A percentile compares a stretch with the other conserved stretches of the same genome.
Evolutionary conservation across 2,888 invertebrate genomes (phyloP).

Genomic region (Plusia festucae): DNA sequence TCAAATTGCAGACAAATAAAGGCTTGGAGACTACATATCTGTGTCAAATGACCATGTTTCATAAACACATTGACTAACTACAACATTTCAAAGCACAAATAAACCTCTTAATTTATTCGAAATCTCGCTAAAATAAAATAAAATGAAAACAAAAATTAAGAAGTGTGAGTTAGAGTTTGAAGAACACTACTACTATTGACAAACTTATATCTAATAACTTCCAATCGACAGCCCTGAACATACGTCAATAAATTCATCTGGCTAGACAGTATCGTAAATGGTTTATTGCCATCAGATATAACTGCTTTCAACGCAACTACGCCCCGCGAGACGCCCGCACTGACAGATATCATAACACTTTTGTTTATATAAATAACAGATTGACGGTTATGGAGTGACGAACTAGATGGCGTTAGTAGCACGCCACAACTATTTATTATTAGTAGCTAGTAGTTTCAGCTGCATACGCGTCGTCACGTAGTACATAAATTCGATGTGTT

Average conservation of each 20-base stretch:
- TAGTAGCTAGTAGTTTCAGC: slow-evolving; percentile 30
- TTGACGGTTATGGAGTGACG: slow-evolving; percentile 23
- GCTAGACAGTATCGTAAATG: slow-evolving; percentile 79
- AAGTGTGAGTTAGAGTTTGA: no score
- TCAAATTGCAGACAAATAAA: no score
- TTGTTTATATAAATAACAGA: slow-evolving; percentile 44
- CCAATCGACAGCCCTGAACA: slow-evolving; percentile 50
- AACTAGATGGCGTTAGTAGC: slow-evolving; percentile 45
- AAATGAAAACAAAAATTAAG: no score
- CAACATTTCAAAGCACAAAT: no score
- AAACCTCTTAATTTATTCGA: no score
- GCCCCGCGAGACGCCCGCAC: slow-evolving; percentile 44
- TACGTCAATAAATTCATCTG: slow-evolving; percentile 69
- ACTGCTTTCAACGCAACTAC: slow-evolving; percentile 66
- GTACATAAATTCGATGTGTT: slow-evolving; percentile 33
- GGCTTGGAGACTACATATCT: no score
- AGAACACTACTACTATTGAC: neutral
- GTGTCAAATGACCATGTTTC: no score
- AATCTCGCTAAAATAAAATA: no score
- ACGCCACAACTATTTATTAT: slow-evolving; percentile 24
- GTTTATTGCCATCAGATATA: slow-evolving; percentile 75
- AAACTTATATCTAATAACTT: slow-evolving; percentile 41
- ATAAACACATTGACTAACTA: no score
- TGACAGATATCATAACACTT: slow-evolving; percentile 54
- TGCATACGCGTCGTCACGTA: slow-evolving; percentile 44